Base-by-base conservation (phyloP, 2,113 vertebrate species). In the Procavia capensis region DNA sequence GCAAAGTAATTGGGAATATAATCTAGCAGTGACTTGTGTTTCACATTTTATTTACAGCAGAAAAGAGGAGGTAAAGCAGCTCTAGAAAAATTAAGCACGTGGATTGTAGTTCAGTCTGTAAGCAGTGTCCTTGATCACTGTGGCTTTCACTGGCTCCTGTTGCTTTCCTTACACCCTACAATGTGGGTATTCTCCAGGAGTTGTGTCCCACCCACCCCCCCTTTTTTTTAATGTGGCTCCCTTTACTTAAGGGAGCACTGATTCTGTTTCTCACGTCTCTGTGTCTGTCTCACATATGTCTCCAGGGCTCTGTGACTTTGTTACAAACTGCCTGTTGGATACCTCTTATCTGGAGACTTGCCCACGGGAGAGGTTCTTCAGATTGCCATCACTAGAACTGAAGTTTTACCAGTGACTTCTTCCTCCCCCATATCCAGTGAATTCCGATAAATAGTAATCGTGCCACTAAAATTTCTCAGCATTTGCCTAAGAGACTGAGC, bases 231-330 rank as follows among this genome's bases (percentile, higher is more conserved):
- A n/a, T n/a, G n/a, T n/a, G n/a, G n/a, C 39, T 86, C 36, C n/a
- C 34, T 34, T 84, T 70, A 89, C n/a, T 90, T 88, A 75, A 70
- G 66, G 64, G 43, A 16, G 3, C 16, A 64, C 17, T 13, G 3
- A 5, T 88, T 94, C 31, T 93, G 22, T 36, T 80, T 88, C 59
- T 96, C 39, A 41, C 2, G 57, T 90, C 64, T 93, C 47, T 80
- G 0, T 47, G 2, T 45, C 59, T 86, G 11, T 72, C 7, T 25
- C 39, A 6, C 39, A 50, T 31, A 13, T 25, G 25, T 70, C 41
- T 9, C 36, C 36, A 29, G 50, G 88, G 25, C 54, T 90, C 63
- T 63, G 0, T 66, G 39, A 61, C 76, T 86, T 76, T 50, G 22
- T 89, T 83, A 5, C 80, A 63, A 63, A 57, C 14, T 43, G 11